Conservation (phyloP, 2,113 vertebrate genomes). For the Mus musculus region GRCm39 chr14:118986501-118987000, state of each 20-base stretch:
- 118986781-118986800: background rate
- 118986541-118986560: background rate
- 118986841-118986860: background rate
- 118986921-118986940: background rate
- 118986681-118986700: background rate
- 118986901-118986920: background rate
- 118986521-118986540: background rate
- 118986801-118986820: background rate
- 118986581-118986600: background rate
- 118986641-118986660: background rate
- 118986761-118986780: background rate
- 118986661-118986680: background rate
- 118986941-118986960: background rate
- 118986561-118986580: background rate
- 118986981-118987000: background rate
- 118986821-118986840: background rate
- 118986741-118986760: background rate
- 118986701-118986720: too few relatives aligned
- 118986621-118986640: background rate
- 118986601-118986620: background rate
- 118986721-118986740: background rate
- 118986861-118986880: background rate
- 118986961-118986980: background rate
- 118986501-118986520: background rate
- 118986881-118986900: background rate